These are phyloP conservation scores for Aphidoletes aphidimyza DNA, from an alignment of 2,888 invertebrate genomes.

Conservation along the genomic window DNA sequence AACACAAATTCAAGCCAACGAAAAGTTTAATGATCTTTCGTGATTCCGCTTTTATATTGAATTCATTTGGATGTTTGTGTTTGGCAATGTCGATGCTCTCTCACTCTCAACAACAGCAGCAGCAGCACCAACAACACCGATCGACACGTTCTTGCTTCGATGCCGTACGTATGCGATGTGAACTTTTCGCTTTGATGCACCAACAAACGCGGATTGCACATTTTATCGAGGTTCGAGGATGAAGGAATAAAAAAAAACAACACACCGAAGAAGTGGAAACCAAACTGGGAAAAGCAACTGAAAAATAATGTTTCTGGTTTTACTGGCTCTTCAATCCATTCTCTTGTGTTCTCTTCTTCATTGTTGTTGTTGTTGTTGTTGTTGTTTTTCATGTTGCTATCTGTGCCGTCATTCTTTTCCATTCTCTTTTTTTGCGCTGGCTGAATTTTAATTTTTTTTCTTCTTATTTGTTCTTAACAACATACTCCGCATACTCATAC, in stretches of 20 bases:
- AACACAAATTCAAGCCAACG: slow-evolving; percentile 16
- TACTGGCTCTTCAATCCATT: background rate
- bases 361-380: background rate
- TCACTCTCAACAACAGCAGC: too few species aligned
- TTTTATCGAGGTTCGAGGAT: background rate
- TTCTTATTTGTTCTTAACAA: slow-evolving; percentile 42
- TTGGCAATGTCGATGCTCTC: slow-evolving; percentile 35
- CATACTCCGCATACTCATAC: slow-evolving; percentile 7
- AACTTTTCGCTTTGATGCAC: slow-evolving; percentile 25
- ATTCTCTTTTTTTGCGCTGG: slow-evolving; percentile 1
- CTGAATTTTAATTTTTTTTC: slow-evolving; percentile 27
- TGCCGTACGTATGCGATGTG: background rate
- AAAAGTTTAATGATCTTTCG: slow-evolving; percentile 51
- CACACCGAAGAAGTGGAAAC: background rate
- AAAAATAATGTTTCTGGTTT: background rate
- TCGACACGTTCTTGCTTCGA: background rate
- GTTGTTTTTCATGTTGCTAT: background rate
- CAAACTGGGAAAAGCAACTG: slow-evolving; percentile 3
- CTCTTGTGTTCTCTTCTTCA: background rate
- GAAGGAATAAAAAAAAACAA: background rate
- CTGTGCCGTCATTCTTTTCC: slow-evolving; percentile 20
- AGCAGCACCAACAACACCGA: too few species aligned
- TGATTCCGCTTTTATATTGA: background rate
- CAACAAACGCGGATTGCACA: slow-evolving; percentile 36
- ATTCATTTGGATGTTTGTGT: slow-evolving; percentile 21